Base-by-base conservation (phyloP, 2,113 vertebrate species). In the Aspiorhynchus laticeps region DNA sequence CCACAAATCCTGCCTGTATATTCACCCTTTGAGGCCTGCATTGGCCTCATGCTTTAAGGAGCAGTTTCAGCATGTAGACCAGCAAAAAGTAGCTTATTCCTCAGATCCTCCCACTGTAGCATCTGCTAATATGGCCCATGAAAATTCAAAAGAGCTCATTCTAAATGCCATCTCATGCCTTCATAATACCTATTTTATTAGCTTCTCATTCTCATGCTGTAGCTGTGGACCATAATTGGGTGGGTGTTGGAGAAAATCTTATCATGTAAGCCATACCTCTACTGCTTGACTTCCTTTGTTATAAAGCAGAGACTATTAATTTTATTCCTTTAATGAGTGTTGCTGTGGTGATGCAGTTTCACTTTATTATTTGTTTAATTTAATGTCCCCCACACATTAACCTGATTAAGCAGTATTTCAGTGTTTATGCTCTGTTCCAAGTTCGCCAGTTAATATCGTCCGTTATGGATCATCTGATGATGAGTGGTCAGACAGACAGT, bases 141-240 rank as follows among this genome's bases (percentile, higher is more conserved):
- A 65, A 86, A 85, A 83, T 79, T 24, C 26, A 38, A 28, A 69
- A 87, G 46, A 28, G 26, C 63, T 86, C 12, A 7, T 81, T 86
- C 11, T 43, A 73, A 86, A 88, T 85, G 53, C 74, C 73, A 83
- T 59, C 53, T 46, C 84, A 87, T 79, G 46, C 69, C n/a, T 73
- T 79, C 31, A 51, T 83, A 86, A 86, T 86, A 33, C 80, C 59
- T 11, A 28, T 61, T 87, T 89, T 89, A 87, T 83, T 41, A 83
- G 48, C 63, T 78, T 61, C 73, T 79, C 38, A 15, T 41, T 67
- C 48, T 38, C 65, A 81, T 79, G 67, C 36, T 53, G 26, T 46
- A 69, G 80, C 43, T 9, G 10, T 48, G 24, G 24, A 75, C 61
- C 15, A 12, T 76, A 83, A 76, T 87, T 80, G 51, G 11, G 4